Evolutionary conservation across 2,888 invertebrate species (phyloP).

Genomic region (Rhingia campestris): DNA sequence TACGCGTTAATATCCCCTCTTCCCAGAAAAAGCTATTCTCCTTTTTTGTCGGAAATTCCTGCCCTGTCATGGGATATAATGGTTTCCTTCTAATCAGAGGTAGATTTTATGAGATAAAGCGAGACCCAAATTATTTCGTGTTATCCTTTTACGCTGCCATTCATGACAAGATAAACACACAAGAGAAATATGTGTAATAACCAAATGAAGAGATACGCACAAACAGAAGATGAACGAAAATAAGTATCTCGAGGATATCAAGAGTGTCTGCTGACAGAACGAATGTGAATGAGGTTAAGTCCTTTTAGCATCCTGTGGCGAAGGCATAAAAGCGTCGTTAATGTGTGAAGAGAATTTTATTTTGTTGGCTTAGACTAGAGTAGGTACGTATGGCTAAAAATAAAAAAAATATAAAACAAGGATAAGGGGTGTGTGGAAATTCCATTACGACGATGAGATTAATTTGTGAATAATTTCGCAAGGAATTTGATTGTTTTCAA

Average conservation of each 20-base stretch:
- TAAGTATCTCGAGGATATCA: too few relatives aligned
- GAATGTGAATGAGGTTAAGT: slow-evolving; percentile 26
- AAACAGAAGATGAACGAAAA: background rate
- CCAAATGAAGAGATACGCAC: slow-evolving; percentile 11
- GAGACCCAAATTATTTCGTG: background rate
- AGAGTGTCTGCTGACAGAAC: slow-evolving; percentile 19
- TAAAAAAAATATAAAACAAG: too few relatives aligned
- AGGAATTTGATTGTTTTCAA: background rate
- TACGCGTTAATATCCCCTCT: background rate
- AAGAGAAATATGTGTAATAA: slow-evolving; percentile 10
- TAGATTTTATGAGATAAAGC: background rate
- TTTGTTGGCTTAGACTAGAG: background rate
- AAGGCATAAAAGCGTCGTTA: slow-evolving; percentile 32
- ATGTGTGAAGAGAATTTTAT: slow-evolving; percentile 22
- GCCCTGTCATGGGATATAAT: background rate
- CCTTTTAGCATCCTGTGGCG: slow-evolving; percentile 10
- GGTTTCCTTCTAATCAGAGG: background rate
- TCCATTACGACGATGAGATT: slow-evolving; percentile 21
- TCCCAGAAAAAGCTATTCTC: too few relatives aligned
- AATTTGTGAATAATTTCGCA: slow-evolving; percentile 13
- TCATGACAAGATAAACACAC: slow-evolving; percentile 15
- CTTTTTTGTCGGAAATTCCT: background rate
- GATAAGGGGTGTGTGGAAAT: background rate
- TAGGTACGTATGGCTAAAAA: too few relatives aligned
- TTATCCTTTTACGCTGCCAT: background rate